phyloP scores from a whole-genome alignment of 2,888 invertebrate genomes.

The Dicyrtoma fusca region DNA sequence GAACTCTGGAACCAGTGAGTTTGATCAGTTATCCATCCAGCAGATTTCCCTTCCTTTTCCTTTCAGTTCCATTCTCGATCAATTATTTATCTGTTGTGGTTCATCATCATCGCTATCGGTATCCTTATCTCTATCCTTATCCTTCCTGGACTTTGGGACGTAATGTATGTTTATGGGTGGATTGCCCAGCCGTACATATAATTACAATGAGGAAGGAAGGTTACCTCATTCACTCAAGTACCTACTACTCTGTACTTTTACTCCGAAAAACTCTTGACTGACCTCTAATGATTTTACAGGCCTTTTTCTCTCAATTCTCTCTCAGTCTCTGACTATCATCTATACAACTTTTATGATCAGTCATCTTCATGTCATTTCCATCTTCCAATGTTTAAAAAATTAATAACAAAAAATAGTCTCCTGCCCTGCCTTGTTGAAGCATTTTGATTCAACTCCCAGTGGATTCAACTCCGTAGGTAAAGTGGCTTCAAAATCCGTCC shows the following conservation, averaged over 20 bases:
- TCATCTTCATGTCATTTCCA: conserved; percentile 10
- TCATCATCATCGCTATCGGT: background rate
- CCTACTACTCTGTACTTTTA: background rate
- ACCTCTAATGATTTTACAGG: conserved; percentile 22
- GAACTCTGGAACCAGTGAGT: too few relatives aligned
- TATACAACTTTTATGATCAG: conserved; percentile 12
- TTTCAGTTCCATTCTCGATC: conserved; percentile 12
- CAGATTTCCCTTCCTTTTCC: conserved; percentile 2
- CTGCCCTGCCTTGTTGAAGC: too few relatives aligned
- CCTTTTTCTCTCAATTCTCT: background rate
- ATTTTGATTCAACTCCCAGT: too few relatives aligned
- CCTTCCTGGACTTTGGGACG: background rate
- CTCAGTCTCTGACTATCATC: background rate
- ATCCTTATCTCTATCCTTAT: background rate
- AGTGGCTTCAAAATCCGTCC: too few relatives aligned
- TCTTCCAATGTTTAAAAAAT: background rate
- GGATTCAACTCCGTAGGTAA: too few relatives aligned
- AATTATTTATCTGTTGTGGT: conserved; percentile 17
- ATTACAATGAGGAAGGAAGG: background rate
- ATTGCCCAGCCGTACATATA: background rate
- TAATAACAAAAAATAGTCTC: too few relatives aligned
- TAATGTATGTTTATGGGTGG: too few relatives aligned
- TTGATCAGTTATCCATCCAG: background rate
- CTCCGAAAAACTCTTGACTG: background rate
- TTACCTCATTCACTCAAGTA: too few relatives aligned